phyloP scores from a whole-genome alignment of 2,888 invertebrate genomes.

The Tanytarsus gracilentus region DNA sequence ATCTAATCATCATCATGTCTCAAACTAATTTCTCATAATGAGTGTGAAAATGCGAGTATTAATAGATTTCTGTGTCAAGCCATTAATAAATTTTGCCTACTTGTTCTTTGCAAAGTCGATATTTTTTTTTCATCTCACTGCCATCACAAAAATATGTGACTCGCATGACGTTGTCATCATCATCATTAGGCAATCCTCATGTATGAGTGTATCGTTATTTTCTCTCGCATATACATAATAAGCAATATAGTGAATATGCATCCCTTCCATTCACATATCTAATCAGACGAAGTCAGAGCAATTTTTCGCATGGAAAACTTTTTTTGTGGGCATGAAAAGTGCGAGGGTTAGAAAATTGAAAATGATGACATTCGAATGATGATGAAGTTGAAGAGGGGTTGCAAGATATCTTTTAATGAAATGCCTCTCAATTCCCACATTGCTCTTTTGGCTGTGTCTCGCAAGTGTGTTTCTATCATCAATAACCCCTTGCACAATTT shows the following conservation, averaged over 20 bases:
- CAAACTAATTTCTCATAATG: too few relatives aligned
- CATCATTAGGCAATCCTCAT: neutral
- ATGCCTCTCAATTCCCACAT: conserved; percentile 15
- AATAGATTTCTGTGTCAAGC: conserved; percentile 12
- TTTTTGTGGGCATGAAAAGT: neutral
- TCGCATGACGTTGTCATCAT: neutral
- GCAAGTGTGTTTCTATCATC: too few relatives aligned
- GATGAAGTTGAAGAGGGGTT: neutral
- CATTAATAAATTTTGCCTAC: neutral
- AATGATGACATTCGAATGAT: conserved; percentile 20
- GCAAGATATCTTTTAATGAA: conserved; percentile 19
- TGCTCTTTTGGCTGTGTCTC: too few relatives aligned
- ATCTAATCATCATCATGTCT: too few relatives aligned
- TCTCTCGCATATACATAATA: neutral
- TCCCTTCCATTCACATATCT: too few relatives aligned
- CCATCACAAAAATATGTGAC: conserved; percentile 7
- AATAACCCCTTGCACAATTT: conserved; percentile 4
- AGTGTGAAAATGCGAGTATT: neutral
- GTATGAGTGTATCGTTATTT: conserved; percentile 4
- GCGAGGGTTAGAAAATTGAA: conserved; percentile 23
- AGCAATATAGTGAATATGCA: too few relatives aligned
- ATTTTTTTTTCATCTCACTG: neutral
- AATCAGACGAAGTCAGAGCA: conserved; percentile 13
- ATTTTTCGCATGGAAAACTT: conserved; percentile 12
- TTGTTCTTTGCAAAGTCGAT: neutral